Evolutionary conservation across 2,113 vertebrate species (phyloP), one percentile per base, ranked within the genome.

Genomic region (Thomomys bottae): DNA sequence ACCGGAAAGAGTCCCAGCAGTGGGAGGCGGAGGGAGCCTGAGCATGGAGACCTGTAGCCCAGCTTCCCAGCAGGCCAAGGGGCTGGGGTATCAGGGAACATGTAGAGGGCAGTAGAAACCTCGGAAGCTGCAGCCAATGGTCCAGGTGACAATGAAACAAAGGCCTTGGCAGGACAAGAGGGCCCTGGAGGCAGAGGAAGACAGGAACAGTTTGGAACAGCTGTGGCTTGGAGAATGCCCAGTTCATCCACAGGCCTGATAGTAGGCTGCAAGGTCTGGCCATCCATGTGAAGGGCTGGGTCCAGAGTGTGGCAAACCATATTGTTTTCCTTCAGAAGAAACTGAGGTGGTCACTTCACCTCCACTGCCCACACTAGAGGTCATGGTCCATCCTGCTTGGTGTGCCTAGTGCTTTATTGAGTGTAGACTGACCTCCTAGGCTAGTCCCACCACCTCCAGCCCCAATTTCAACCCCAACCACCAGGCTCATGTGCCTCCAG

Each of bases 401-500:
- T 26, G 32, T 2, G 9, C 68, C 42, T n/a, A 67, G 36, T 0
- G 0, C n/a, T 18, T 66, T 54, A 6, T 54, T 38, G 45, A 54
- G 63, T 54, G 10, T 90, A 96, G 98, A 97, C 54, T 4, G 23
- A 49, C 32, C 40, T 98, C 96, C 93, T 96, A 94, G 95, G 92
- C 95, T 97, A 42, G 38, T 26, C 63, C 42, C 36, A 20, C 4
- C 0, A 3, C 24, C 38, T 59, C 40, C 84, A 28, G 15, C 71
- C 88, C 89, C 94, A 78, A 34, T 40, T 89, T 97, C 97, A 97
- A 98, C 97, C 32, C 0, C 3, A 15, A 49, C 54, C 97, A 96
- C 95, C 96, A 95, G 96, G 90, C 95, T 97, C 96, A 95, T 87
- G 84, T 45, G 97, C 95, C 96, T 96, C 94, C 87, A 87, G 28